Conservation (phyloP, 2,888 invertebrate genomes). For the Ophion costatus region DNA sequence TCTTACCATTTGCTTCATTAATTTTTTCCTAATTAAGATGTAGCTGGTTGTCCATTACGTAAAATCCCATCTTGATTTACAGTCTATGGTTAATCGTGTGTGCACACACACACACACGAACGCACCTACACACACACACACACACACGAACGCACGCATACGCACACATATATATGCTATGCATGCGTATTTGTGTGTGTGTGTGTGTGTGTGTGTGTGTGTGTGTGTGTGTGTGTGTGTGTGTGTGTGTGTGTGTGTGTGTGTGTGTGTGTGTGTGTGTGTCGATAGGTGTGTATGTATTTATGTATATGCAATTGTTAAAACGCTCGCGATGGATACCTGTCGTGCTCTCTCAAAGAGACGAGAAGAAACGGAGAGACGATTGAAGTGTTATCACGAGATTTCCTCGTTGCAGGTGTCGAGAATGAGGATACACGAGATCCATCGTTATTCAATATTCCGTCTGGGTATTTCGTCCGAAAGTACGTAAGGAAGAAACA, state of each 20-base stretch:
- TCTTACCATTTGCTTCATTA: neutral
- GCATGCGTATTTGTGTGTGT: too few relatives aligned
- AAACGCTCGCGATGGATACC: too few relatives aligned
- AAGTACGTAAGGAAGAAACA: too few relatives aligned
- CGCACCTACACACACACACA: too few relatives aligned
- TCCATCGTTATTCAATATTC: neutral
- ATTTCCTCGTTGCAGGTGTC: neutral
- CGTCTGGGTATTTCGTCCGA: too few relatives aligned
- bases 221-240: neutral
- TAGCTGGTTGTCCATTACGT: constrained; percentile 76
- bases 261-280: neutral
- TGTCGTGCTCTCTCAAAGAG: constrained; percentile 3
- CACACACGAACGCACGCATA: too few relatives aligned
- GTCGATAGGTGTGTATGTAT: too few relatives aligned
- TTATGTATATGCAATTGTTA: too few relatives aligned
- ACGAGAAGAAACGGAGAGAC: constrained; percentile 2
- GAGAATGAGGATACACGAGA: neutral
- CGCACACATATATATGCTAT: too few relatives aligned
- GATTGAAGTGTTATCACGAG: constrained; percentile 32
- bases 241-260: neutral
- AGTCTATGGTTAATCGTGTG: constrained; percentile 56
- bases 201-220: neutral
- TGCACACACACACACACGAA: too few relatives aligned
- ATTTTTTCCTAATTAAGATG: constrained; percentile 77
- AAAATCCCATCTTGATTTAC: constrained; percentile 77